Base-by-base conservation (phyloP, 2,797 vertebrate species). In the Lagodon rhomboides region DNA sequence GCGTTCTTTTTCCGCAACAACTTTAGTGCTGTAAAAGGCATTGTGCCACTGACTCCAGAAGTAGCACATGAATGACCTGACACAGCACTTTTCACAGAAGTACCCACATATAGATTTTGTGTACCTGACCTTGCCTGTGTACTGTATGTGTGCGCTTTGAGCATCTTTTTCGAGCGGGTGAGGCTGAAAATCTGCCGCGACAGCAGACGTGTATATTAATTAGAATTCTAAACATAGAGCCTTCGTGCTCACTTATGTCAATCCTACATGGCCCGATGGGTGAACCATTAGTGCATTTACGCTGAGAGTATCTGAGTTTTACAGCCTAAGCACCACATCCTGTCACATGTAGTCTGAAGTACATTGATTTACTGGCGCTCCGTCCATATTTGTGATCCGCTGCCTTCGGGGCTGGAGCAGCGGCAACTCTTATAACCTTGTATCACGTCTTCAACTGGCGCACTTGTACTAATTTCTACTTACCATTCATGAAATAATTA, bases 31-130 rank as follows among this genome's bases (percentile, higher is more conserved):
- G 77, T 87, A 75, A 85, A 86, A 90, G 73, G 44, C 38, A 47
- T 68, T 79, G 84, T 80, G 70, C 83, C 50, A 62, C 68, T 34
- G 78, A 84, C 81, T 87, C 82, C 82, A 89, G 75, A 88, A 90
- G 90, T 82, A 89, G 87, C 73, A 86, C 85, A 80, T 78, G 58
- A 89, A 86, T 72, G 84, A 89, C 87, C 89, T 91, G 89, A 93
- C 84, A 27, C 88, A 87, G 90, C 91, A 89, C 84, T 89, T 93
- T 93, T 83, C 73, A 83, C 85, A 87, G 65, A 89, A 89, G 85
- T 87, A 88, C 85, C 74, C 62, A 81, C 81, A 83, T 90, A 92
- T 84, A 82, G 85, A 85, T 90, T 89, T 86, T 72, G 77, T 90
- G 84, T 80, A 46, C 79, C 89, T 88, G 91, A 91, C 91, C 91